Percentiles rank a stretch among this genome's conserved stretches.
Conservation (phyloP, 1,140 invertebrate species). For the Dendrolimus punctatus region DNA sequence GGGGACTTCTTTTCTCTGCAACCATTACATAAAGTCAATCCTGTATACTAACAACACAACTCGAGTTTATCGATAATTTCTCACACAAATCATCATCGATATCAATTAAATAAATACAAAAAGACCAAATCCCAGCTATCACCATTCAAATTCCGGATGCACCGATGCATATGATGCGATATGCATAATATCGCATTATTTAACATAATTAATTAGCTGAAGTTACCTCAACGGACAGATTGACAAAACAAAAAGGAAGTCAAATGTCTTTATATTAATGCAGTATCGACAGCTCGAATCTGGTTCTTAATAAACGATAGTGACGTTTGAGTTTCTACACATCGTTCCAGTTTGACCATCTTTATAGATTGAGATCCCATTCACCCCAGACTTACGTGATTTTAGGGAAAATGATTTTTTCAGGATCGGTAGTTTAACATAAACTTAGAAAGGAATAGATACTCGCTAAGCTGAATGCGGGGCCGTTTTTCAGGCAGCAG, state of each 20-base stretch:
- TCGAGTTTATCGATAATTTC: too few relatives aligned
- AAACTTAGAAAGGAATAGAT: too few relatives aligned
- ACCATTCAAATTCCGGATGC: constrained; percentile 18
- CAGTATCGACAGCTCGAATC: constrained; percentile 53
- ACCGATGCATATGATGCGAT: constrained; percentile 51
- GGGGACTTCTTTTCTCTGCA: too few relatives aligned
- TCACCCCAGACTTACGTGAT: too few relatives aligned
- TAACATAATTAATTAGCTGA: constrained; percentile 63
- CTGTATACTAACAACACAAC: too few relatives aligned
- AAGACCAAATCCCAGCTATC: not conserved
- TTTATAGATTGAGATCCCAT: too few relatives aligned
- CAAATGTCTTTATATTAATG: constrained; percentile 45
- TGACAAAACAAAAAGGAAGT: constrained; percentile 58
- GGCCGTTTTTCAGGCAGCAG: too few relatives aligned
- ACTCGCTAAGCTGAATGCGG: too few relatives aligned
- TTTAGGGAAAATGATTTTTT: too few relatives aligned
- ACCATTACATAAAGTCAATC: too few relatives aligned
- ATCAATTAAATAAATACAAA: constrained; percentile 1
- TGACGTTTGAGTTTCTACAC: constrained; percentile 33
- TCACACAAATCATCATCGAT: not conserved
- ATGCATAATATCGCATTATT: constrained; percentile 66
- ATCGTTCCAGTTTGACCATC: constrained; percentile 18
- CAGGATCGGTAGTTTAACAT: too few relatives aligned
- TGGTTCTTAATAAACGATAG: constrained; percentile 46
- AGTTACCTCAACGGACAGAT: constrained; percentile 34